Evolutionary conservation across 2,797 vertebrate species (phyloP).

Genomic region (Sebastes minor): DNA sequence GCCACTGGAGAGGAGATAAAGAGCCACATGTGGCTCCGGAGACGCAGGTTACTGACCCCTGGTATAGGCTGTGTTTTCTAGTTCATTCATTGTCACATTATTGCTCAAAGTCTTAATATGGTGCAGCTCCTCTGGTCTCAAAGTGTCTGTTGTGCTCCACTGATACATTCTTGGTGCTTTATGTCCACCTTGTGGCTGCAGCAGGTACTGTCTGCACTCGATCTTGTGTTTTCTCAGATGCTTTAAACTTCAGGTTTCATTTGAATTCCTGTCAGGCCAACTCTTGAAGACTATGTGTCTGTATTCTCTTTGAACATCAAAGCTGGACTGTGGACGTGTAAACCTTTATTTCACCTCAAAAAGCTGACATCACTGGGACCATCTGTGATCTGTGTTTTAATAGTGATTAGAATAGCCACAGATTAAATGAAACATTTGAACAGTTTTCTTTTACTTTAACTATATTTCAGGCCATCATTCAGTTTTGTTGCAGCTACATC

Average conservation of each 20-base stretch:
- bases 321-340: neutral
- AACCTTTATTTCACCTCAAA: neutral
- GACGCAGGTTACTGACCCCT: too few species aligned
- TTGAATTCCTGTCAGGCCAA: neutral
- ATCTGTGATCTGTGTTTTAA: neutral
- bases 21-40: too few species aligned
- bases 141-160: neutral
- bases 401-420: neutral
- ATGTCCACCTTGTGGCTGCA: slow-evolving; percentile 20
- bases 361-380: neutral
- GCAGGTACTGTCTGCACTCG: neutral
- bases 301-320: neutral
- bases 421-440: neutral
- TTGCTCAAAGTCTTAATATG: neutral
- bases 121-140: neutral
- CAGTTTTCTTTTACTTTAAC: neutral
- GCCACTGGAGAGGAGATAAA: too few species aligned
- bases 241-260: neutral
- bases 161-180: neutral
- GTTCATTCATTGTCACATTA: neutral
- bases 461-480: neutral
- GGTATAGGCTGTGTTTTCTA: neutral
- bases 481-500: neutral
- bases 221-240: neutral
- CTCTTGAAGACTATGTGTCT: neutral